Evolutionary conservation across 2,888 invertebrate genomes (phyloP).

Genomic region (Sepiola atlantica): DNA sequence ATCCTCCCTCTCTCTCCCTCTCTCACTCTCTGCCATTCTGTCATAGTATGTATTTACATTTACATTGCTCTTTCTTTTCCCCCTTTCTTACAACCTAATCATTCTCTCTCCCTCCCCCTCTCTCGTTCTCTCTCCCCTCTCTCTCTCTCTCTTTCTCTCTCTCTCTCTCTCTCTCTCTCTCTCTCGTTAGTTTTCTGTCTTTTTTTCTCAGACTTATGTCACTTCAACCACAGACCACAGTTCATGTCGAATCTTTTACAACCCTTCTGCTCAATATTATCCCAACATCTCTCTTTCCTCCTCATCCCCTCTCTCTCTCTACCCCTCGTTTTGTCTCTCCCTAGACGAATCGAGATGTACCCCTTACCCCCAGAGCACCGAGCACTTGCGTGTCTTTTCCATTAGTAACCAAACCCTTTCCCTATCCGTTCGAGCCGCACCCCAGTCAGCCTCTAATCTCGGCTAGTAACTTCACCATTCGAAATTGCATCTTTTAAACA

Average conservation of each 20-base stretch:
- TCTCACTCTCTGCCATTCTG: no score
- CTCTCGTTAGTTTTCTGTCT: no score
- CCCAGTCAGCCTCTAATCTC: not conserved
- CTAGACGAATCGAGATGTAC: not conserved
- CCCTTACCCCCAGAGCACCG: not conserved
- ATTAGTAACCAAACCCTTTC: conserved; percentile 32
- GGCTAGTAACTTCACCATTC: not conserved
- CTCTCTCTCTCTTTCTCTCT: not conserved
- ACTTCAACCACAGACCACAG: no score
- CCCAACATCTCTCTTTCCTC: not conserved
- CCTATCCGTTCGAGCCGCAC: not conserved
- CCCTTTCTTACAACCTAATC: not conserved
- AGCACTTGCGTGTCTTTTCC: conserved; percentile 22
- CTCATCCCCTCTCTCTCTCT: not conserved
- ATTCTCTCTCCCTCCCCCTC: no score
- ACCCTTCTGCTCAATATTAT: no score
- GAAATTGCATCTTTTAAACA: not conserved
- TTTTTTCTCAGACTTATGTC: no score
- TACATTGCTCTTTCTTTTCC: not conserved
- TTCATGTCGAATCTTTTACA: no score
- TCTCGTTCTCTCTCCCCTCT: not conserved
- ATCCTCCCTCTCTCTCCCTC: no score
- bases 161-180: not conserved
- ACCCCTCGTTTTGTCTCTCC: not conserved
- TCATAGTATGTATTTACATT: no score